Conservation (phyloP, 2,113 vertebrate genomes). For the Cyanistes caeruleus region DNA sequence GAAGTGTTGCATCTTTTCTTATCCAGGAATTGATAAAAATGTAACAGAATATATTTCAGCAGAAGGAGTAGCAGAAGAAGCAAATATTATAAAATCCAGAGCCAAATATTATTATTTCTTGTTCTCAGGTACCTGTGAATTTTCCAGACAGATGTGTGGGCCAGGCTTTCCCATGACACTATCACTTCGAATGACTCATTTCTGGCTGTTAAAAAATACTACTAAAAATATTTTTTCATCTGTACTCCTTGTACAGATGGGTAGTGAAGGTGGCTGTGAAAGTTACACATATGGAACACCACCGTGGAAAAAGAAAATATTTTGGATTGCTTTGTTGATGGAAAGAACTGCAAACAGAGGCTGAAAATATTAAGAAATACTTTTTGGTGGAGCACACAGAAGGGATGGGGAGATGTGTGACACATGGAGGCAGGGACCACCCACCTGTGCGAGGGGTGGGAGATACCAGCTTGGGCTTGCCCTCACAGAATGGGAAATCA, state of each 20-base stretch:
- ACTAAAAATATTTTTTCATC: neutral
- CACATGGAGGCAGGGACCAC: neutral
- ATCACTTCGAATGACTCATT: neutral
- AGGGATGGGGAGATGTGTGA: neutral
- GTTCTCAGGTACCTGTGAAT: neutral
- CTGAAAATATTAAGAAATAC: neutral
- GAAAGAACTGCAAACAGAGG: neutral
- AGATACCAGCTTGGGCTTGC: neutral
- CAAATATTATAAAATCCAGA: neutral
- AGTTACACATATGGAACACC: neutral
- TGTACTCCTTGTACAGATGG: neutral
- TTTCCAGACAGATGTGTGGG: neutral
- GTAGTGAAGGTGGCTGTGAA: neutral
- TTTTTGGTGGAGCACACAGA: neutral
- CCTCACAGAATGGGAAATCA: too few species aligned
- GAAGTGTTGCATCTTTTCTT: neutral
- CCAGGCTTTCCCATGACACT: neutral
- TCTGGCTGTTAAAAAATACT: neutral
- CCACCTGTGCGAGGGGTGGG: fast-evolving
- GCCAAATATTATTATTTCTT: neutral
- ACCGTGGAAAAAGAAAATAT: neutral
- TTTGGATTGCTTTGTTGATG: neutral
- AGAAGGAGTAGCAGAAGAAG: neutral
- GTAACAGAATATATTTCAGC: neutral
- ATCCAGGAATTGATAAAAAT: neutral